Conservation (phyloP, 2,888 invertebrate genomes). For the Xanthia togata region DNA sequence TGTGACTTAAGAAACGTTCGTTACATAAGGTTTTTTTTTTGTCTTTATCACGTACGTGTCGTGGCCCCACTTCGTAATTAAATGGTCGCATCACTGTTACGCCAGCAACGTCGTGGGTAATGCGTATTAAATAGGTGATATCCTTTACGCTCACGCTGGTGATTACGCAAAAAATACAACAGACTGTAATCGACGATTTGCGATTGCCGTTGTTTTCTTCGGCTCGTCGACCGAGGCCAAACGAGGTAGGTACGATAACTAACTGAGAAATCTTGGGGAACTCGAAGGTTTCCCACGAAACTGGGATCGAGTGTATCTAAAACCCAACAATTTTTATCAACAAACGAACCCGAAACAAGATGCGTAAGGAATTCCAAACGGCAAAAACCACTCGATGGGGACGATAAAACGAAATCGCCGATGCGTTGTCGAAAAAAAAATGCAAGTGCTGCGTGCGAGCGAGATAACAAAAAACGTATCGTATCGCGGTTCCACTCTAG, state of each 20-base stretch:
- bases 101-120: slow-evolving; percentile 65
- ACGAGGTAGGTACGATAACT: slow-evolving; percentile 36
- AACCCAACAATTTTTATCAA: slow-evolving; percentile 70
- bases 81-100: slow-evolving; percentile 71
- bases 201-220: slow-evolving; percentile 46
- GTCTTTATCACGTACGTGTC: slow-evolving; percentile 46
- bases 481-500: slow-evolving; percentile 89
- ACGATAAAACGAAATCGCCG: slow-evolving; percentile 89
- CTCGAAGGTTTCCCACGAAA: slow-evolving; percentile 70
- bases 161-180: slow-evolving; percentile 63
- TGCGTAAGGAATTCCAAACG: slow-evolving; percentile 87
- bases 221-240: slow-evolving; percentile 19
- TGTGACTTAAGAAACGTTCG: slow-evolving; percentile 46
- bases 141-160: slow-evolving; percentile 63
- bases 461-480: slow-evolving; percentile 88
- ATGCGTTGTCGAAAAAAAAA: slow-evolving; percentile 88
- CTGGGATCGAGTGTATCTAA: slow-evolving; percentile 69
- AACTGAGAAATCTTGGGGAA: slow-evolving; percentile 28
- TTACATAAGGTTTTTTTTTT: slow-evolving; percentile 63
- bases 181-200: slow-evolving; percentile 45
- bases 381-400: slow-evolving; percentile 88
- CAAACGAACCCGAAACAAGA: slow-evolving; percentile 84
- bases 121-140: slow-evolving; percentile 71
- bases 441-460: slow-evolving; percentile 87
- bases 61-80: slow-evolving; percentile 66